Evolutionary conservation across 2,888 invertebrate genomes (phyloP).

Genomic region (Rotaria macrura): DNA sequence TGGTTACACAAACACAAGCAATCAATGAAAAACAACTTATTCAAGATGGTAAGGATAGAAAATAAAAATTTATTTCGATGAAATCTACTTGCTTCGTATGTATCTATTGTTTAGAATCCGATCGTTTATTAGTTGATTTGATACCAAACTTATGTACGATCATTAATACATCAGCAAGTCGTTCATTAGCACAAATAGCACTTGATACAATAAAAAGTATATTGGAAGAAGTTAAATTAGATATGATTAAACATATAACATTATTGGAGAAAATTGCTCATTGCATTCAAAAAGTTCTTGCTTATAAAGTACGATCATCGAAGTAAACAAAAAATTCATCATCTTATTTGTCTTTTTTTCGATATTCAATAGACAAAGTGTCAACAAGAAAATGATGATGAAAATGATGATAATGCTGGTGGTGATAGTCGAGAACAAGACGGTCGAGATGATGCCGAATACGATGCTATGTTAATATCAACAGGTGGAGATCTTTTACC

Average conservation of each 20-base stretch:
- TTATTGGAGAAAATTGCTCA: not conserved
- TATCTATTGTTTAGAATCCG: not conserved
- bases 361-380: not conserved
- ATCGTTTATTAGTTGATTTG: not conserved
- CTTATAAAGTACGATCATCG: not conserved
- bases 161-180: not conserved
- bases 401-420: not conserved
- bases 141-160: not conserved
- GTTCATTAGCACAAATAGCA: constrained; percentile 8
- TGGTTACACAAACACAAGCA: not conserved
- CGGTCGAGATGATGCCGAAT: not conserved
- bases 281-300: not conserved
- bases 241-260: not conserved
- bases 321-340: not conserved
- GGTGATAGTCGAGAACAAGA: not conserved
- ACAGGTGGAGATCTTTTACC: constrained; percentile 6
- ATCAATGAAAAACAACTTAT: not conserved
- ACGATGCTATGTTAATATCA: not conserved
- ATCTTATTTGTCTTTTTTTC: not conserved
- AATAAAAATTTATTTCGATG: no score
- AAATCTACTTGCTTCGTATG: not conserved
- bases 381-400: not conserved
- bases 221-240: not conserved
- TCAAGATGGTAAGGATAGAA: not conserved
- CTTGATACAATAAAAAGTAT: not conserved